These are phyloP conservation scores for Drosophila conformis DNA, from an alignment of 2,888 invertebrate genomes.

Conservation along the genomic window DNA sequence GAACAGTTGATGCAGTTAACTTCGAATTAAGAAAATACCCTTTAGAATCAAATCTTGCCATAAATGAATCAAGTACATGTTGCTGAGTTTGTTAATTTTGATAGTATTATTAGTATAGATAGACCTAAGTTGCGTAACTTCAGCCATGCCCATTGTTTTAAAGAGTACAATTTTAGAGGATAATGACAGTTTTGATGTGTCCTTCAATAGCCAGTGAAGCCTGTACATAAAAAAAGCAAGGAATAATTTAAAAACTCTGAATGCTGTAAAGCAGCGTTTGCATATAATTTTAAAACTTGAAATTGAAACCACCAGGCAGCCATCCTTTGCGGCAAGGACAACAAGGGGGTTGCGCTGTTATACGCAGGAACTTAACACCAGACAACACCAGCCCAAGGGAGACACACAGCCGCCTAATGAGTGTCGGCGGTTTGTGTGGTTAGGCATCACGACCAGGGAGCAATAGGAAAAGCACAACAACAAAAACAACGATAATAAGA, in stretches of 20 bases:
- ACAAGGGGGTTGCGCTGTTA: not conserved
- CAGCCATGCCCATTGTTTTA: not conserved
- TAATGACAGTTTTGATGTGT: not conserved
- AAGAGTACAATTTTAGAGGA: not conserved
- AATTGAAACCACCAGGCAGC: slow-evolving; percentile 20
- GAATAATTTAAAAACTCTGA: not conserved
- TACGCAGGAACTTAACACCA: slow-evolving; percentile 50
- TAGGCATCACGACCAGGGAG: slow-evolving; percentile 20
- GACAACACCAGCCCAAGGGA: slow-evolving; percentile 46
- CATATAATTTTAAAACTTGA: slow-evolving; percentile 35
- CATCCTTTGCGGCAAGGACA: not conserved
- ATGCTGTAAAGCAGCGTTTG: slow-evolving; percentile 18
- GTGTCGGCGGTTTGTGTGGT: slow-evolving; percentile 73
- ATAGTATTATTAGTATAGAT: not conserved
- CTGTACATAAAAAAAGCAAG: not conserved
- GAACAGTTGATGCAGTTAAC: not conserved
- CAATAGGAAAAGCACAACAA: not conserved
- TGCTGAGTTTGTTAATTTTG: not conserved
- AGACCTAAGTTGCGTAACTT: not conserved
- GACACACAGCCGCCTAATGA: slow-evolving; percentile 64
- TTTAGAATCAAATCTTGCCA: not conserved
- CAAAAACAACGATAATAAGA: not conserved
- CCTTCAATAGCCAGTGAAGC: not conserved
- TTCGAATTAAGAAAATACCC: not conserved
- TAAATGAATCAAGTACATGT: not conserved